phyloP scores from a whole-genome alignment of 2,113 vertebrate species.

The Oostethus manadensis region DNA sequence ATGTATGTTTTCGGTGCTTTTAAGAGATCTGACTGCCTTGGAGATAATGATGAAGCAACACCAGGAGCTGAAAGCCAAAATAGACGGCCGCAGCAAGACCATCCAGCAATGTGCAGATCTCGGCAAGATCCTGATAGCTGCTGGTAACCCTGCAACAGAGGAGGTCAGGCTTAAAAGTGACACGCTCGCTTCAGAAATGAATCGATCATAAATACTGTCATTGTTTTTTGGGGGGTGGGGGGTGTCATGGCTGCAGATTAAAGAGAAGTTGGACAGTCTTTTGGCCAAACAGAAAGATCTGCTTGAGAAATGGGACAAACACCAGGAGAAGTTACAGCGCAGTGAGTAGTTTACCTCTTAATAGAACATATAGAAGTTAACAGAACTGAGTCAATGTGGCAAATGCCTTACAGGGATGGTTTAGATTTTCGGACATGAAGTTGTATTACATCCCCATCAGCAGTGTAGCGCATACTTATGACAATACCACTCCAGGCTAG shows the following conservation, averaged over 20 bases:
- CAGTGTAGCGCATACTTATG: too few species aligned
- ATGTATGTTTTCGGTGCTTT: not conserved
- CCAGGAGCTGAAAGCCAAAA: conserved; percentile 84
- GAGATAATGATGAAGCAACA: conserved; percentile 86
- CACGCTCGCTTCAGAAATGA: not conserved
- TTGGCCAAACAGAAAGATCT: conserved; percentile 83
- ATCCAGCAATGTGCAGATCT: conserved; percentile 82
- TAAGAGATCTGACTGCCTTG: conserved; percentile 82
- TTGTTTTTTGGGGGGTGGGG: conserved; percentile 5
- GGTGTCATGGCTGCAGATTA: conserved; percentile 69
- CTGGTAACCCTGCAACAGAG: conserved; percentile 83
- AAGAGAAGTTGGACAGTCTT: conserved; percentile 85
- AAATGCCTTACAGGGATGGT: too few species aligned
- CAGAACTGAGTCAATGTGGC: too few species aligned
- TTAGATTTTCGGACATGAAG: too few species aligned
- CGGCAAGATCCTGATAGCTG: conserved; percentile 81
- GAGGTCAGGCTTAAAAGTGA: conserved; percentile 70
- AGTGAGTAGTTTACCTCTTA: conserved; percentile 68
- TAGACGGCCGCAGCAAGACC: conserved; percentile 83
- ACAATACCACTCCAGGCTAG: too few species aligned
- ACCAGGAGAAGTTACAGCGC: conserved; percentile 82
- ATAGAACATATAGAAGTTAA: conserved; percentile 19
- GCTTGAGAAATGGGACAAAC: conserved; percentile 83
- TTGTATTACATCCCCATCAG: too few species aligned
- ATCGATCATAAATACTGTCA: not conserved